phyloP scores from a whole-genome alignment of 2,797 vertebrate genomes.

The Ispidina picta region DNA sequence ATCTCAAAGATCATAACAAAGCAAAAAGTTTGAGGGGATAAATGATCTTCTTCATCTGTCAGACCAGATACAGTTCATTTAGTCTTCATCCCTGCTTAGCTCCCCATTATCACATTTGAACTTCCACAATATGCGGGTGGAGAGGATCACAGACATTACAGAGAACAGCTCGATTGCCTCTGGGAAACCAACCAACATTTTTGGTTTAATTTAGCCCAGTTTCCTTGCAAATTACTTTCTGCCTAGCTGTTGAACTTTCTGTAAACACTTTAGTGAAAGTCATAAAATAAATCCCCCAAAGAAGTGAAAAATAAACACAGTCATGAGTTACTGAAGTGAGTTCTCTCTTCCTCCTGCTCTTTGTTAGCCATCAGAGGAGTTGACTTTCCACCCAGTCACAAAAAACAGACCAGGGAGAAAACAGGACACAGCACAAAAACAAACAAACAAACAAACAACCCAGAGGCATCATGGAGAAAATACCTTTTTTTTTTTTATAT shows the following conservation, averaged over 20 bases:
- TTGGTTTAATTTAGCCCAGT: slow-evolving; percentile 20
- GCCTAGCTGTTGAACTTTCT: background rate
- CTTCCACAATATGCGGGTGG: background rate
- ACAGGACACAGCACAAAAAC: background rate
- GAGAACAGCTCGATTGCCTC: background rate
- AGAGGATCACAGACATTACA: background rate
- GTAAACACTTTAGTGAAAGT: slow-evolving; percentile 41
- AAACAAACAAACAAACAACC: background rate
- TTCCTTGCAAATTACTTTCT: slow-evolving; percentile 37
- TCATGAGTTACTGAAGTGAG: slow-evolving; percentile 15
- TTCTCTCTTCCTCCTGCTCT: background rate
- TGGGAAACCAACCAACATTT: background rate
- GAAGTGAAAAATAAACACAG: slow-evolving; percentile 31
- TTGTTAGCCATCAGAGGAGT: background rate
- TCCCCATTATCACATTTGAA: background rate
- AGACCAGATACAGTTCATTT: background rate
- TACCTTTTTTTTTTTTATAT: background rate
- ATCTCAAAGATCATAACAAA: background rate
- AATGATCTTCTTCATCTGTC: background rate
- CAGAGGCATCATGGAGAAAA: background rate
- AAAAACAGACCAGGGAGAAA: background rate
- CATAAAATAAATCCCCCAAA: slow-evolving; percentile 49
- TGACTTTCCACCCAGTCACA: slow-evolving; percentile 34
- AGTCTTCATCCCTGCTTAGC: background rate
- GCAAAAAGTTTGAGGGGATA: background rate